A percentile compares a stretch with the other conserved stretches of the same genome.
These are phyloP conservation scores for Anas bahamensis DNA, from an alignment of 2,797 vertebrate genomes.

Conservation along the genomic window DNA sequence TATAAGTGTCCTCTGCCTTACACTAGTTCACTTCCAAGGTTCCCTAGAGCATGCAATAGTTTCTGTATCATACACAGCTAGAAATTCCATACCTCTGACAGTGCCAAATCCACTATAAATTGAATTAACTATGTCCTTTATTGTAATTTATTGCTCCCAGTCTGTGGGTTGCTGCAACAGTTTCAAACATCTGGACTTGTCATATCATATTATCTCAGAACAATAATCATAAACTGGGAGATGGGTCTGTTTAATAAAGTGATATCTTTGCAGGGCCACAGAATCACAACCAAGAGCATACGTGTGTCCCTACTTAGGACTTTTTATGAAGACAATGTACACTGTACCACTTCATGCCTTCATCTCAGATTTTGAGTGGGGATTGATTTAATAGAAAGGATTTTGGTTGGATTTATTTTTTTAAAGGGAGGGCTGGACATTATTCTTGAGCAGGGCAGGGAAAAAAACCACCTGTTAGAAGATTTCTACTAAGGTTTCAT, in stretches of 20 bases:
- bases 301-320: not conserved
- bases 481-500: not conserved
- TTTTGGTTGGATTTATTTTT: not conserved
- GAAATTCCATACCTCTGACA: constrained; percentile 30
- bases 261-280: not conserved
- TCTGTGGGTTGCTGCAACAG: not conserved
- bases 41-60: not conserved
- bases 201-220: constrained; percentile 20
- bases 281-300: not conserved
- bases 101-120: constrained; percentile 16
- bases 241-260: not conserved
- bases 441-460: not conserved
- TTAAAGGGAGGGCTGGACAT: not conserved
- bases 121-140: constrained; percentile 18
- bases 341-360: not conserved
- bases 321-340: not conserved
- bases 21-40: not conserved
- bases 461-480: not conserved
- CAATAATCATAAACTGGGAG: constrained; percentile 9
- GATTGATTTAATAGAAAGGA: not conserved
- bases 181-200: constrained; percentile 52
- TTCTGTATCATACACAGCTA: not conserved
- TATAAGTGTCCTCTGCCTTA: not conserved
- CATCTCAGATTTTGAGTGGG: not conserved
- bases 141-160: constrained; percentile 20